Evolutionary conservation across 2,113 vertebrate genomes (phyloP).

Genomic region (Sylvietta virens): DNA sequence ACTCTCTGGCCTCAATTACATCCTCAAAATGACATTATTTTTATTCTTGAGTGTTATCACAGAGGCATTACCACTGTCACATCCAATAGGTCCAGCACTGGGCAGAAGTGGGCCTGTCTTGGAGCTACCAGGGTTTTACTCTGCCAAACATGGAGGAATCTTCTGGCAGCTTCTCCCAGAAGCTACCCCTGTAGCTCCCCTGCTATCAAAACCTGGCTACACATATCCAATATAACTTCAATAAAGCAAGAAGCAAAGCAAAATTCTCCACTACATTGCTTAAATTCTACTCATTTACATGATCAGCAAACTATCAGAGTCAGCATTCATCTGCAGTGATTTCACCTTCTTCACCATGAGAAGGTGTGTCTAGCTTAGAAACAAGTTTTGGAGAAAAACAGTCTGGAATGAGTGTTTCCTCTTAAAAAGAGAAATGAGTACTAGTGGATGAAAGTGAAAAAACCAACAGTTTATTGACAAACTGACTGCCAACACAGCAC

Average conservation of each 20-base stretch:
- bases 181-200: neutral
- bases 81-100: neutral
- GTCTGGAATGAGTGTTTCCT: neutral
- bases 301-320: neutral
- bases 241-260: neutral
- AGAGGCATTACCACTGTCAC: neutral
- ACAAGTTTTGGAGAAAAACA: neutral
- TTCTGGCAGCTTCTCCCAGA: neutral
- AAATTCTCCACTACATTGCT: accelerated
- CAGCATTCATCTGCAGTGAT: neutral
- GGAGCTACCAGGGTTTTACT: neutral
- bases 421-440: neutral
- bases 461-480: neutral
- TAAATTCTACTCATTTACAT: neutral
- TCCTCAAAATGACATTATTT: neutral
- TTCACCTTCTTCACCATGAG: neutral
- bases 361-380: neutral
- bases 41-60: neutral
- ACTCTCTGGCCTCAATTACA: neutral
- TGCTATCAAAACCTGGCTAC: neutral
- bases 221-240: neutral
- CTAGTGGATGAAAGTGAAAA: neutral
- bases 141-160: neutral
- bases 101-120: neutral
- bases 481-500: accelerated